Base-by-base conservation (phyloP, 1,140 invertebrate genomes). In the Apis cerana region DNA sequence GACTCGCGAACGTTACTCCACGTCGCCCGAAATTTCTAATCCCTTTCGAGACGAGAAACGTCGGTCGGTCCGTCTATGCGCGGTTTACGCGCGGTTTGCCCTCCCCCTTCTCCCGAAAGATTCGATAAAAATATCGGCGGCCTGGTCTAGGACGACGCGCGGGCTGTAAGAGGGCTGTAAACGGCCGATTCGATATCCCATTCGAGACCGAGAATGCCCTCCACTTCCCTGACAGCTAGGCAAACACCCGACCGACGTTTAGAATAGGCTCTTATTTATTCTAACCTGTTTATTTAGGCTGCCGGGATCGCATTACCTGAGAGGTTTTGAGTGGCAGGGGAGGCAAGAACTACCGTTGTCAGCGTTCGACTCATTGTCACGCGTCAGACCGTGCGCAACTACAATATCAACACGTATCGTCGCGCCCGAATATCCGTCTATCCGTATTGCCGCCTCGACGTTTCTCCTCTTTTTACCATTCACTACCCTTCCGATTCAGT, bases 181-280 rank as follows among this genome's bases (percentile, higher is more conserved):
- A 80, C 90, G 80, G 85, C 89, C 89, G 85, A 88, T 91, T 90
- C 89, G 89, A 90, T 91, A 91, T 90, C 88, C 33, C 89, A 89
- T 90, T 91, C 83, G 80, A 82, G 86, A 74, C 79, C 70, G 80
- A 88, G 85, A 85, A 83, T 88, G 85, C 86, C 84, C 87, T 91
- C 80, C 86, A 86, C 82, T 85, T 87, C 83, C 87, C 74, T 92
- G 92, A 92, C 92, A 92, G 92, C 91, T 92, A 92, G 90, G 87
- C 88, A 92, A 92, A 92, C 91, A 92, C 79, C 80, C 88, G 62
- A 69, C 87, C 91, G 91, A 92, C 91, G 85, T 92, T 91, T 91
- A 90, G 90, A 92, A 92, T 92, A 92, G 89, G 88, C 91, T 92
- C 92, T 92, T 92, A 92, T 92, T 92, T 92, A 92, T 92, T 91